Conservation (phyloP, 1,140 invertebrate genomes). For the Drosophila elegans region DNA sequence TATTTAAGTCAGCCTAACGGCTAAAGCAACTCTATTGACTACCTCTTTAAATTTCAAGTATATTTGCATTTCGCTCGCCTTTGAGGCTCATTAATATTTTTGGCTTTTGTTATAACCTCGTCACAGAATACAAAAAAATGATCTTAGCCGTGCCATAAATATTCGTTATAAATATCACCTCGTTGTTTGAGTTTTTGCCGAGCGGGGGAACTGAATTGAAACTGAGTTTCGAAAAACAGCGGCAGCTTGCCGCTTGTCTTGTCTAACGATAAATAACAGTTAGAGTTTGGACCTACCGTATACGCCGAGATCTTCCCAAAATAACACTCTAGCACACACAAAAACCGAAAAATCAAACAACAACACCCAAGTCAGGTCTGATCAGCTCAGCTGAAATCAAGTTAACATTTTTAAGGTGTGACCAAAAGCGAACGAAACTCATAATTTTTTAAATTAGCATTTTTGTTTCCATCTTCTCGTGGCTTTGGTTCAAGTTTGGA, state of each 20-base stretch:
- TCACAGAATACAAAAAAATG: slow-evolving; percentile 15
- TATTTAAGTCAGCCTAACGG: slow-evolving; percentile 16
- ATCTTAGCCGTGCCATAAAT: slow-evolving; percentile 65
- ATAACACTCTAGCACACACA: slow-evolving; percentile 6
- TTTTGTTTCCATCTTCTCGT: slow-evolving; percentile 51
- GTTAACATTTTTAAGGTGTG: slow-evolving; percentile 81
- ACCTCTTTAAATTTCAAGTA: slow-evolving; percentile 8
- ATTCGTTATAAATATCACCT: slow-evolving; percentile 74
- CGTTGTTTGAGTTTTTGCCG: slow-evolving; percentile 19
- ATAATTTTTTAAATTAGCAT: slow-evolving; percentile 84
- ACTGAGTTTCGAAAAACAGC: slow-evolving; percentile 36
- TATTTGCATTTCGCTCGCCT: slow-evolving; percentile 20
- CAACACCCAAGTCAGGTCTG: slow-evolving; percentile 9
- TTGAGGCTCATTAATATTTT: slow-evolving; percentile 18
- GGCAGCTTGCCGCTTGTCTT: slow-evolving; percentile 76
- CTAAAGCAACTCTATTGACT: slow-evolving; percentile 6
- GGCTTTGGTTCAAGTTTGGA: slow-evolving; percentile 18
- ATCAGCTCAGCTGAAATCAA: slow-evolving; percentile 39
- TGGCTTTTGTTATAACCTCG: slow-evolving; percentile 26
- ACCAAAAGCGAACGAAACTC: slow-evolving; percentile 83
- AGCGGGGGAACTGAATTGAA: not conserved
- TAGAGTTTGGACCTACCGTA: slow-evolving; percentile 80
- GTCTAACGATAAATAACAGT: slow-evolving; percentile 82
- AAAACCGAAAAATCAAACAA: slow-evolving; percentile 1
- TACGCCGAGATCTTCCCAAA: slow-evolving; percentile 53